These are phyloP conservation scores for Enteromius argenteus DNA, from an alignment of 2,797 vertebrate species.

Conservation along the genomic window DNA sequence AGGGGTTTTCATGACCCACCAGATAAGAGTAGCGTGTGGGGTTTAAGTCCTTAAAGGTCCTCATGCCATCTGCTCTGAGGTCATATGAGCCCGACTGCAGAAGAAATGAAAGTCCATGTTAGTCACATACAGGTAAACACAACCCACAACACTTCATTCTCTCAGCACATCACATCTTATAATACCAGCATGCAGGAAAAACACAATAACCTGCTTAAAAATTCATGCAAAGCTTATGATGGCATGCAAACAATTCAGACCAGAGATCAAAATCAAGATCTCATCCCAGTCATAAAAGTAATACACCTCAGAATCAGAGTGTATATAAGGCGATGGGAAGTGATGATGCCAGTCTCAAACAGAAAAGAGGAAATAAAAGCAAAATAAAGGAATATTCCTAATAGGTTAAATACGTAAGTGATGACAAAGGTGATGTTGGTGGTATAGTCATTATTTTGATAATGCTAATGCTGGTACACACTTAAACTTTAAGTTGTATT, in stretches of 20 bases:
- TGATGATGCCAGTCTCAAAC: not conserved
- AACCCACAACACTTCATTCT: not conserved
- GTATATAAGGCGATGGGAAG: not conserved
- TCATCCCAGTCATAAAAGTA: not conserved
- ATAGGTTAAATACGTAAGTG: not conserved
- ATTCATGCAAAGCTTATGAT: constrained; percentile 20
- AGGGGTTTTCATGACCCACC: constrained; percentile 83
- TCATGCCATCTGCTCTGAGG: constrained; percentile 71
- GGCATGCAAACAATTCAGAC: constrained; percentile 5
- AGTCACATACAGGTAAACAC: constrained; percentile 14
- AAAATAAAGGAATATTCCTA: constrained; percentile 33
- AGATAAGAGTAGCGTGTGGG: constrained; percentile 79
- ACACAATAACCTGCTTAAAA: not conserved
- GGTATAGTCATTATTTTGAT: not conserved
- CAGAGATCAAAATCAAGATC: constrained; percentile 6
- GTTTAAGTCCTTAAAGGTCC: constrained; percentile 79
- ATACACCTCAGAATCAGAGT: not conserved
- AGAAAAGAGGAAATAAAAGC: not conserved
- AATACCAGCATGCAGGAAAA: constrained; percentile 29
- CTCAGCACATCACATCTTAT: not conserved
- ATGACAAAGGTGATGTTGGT: not conserved
- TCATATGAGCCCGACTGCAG: constrained; percentile 78
- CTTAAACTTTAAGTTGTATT: not conserved
- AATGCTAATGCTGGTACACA: not conserved
- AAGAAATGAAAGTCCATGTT: constrained; percentile 42